A percentile compares a stretch with the other conserved stretches of the same genome.
phyloP scores from a whole-genome alignment of 2,888 invertebrate genomes.

The Drosophila kuntzei region DNA sequence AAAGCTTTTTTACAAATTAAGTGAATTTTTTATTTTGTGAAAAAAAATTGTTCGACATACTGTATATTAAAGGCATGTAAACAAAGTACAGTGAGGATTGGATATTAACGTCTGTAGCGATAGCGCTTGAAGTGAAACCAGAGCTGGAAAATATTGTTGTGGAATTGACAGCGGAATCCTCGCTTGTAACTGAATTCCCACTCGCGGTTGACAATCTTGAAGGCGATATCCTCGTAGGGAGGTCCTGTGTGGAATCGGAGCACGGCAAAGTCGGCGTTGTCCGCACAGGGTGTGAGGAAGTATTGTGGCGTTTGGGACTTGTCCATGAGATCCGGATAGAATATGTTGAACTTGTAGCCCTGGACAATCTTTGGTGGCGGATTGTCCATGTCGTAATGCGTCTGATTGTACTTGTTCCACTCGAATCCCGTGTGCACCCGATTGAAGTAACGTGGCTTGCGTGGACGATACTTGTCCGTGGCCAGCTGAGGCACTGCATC shows the following conservation, averaged over 20 bases:
- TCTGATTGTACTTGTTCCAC: constrained; percentile 99
- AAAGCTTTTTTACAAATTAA: no score
- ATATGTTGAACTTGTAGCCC: constrained; percentile 99
- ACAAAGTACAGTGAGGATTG: not conserved
- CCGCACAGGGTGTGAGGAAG: constrained; percentile 94
- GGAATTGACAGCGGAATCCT: constrained; percentile 99
- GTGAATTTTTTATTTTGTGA: not conserved
- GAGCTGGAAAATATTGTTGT: constrained; percentile 99
- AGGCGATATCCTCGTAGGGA: constrained; percentile 99
- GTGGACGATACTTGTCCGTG: constrained; percentile 99
- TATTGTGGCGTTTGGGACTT: constrained; percentile 97
- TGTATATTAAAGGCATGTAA: not conserved
- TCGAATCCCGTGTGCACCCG: constrained; percentile 98
- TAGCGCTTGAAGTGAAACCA: constrained; percentile 99
- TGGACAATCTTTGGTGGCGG: constrained; percentile 99
- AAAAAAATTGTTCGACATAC: not conserved
- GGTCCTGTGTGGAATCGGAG: constrained; percentile 98
- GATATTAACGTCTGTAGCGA: constrained; percentile 92
- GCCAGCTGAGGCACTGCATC: constrained; percentile 93
- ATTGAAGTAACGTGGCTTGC: constrained; percentile 99
- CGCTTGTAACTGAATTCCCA: constrained; percentile 99
- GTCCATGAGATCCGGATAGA: constrained; percentile 99
- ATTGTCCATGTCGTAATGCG: constrained; percentile 99
- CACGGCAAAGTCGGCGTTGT: constrained; percentile 97
- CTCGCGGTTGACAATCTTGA: constrained; percentile 99